A percentile compares a stretch with the other conserved stretches of the same genome.
Conservation (phyloP, 2,888 invertebrate species). For the Mesorhabditis spiculigera region DNA sequence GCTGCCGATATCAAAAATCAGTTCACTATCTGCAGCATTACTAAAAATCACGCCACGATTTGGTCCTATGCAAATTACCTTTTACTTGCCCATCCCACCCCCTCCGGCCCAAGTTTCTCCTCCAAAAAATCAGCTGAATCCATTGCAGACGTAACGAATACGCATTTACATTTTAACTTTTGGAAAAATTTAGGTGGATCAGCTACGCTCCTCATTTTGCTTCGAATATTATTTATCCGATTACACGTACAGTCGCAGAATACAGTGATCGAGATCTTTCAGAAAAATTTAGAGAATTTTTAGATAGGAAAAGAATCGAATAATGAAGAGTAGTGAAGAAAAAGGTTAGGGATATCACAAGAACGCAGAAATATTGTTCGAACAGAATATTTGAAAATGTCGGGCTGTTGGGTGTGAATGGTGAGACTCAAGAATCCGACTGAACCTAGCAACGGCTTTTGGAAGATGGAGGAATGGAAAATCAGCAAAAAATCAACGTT, state of each 20-base stretch:
- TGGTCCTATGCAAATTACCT: background rate
- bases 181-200: background rate
- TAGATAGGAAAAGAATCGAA: background rate
- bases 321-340: background rate
- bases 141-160: background rate
- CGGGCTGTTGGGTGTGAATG: too few species aligned
- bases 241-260: background rate
- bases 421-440: too few species aligned
- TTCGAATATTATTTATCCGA: background rate
- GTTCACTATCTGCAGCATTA: background rate
- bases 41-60: background rate
- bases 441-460: too few species aligned
- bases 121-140: background rate
- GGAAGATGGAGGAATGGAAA: too few species aligned
- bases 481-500: background rate
- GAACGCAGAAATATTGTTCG: too few species aligned
- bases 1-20: background rate
- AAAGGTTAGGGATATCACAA: background rate
- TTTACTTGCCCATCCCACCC: background rate
- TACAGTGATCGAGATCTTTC: background rate
- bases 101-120: background rate
- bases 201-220: background rate
- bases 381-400: too few species aligned
- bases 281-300: background rate
- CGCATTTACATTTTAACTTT: background rate